Percentiles rank a stretch among this genome's conserved stretches.
Conservation (phyloP, 2,113 vertebrate genomes). For the Hemiprocne comata region DNA sequence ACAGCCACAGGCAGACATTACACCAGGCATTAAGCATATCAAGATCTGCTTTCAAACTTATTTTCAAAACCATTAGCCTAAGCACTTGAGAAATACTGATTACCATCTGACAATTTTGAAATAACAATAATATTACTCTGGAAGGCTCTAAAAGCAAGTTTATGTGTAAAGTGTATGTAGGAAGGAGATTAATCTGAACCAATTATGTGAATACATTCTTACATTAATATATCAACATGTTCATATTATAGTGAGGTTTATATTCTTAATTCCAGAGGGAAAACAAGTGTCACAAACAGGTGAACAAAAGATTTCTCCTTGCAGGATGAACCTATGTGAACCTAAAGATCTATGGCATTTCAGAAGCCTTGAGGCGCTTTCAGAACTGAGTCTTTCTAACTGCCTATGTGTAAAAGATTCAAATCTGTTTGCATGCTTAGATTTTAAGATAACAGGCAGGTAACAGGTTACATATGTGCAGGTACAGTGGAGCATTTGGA, state of each 20-base stretch:
- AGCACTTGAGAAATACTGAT: neutral
- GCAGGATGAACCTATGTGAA: fast-evolving
- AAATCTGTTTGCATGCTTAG: neutral
- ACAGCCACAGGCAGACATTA: neutral
- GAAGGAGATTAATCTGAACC: neutral
- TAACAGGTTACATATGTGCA: neutral
- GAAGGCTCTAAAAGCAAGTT: neutral
- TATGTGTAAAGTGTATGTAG: neutral
- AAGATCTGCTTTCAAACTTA: neutral
- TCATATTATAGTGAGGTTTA: neutral
- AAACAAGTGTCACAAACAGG: neutral
- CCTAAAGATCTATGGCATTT: neutral
- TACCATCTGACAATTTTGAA: neutral
- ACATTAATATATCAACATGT: neutral
- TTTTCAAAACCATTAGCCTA: neutral
- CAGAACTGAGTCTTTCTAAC: neutral
- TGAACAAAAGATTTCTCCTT: neutral
- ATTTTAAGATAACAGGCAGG: neutral
- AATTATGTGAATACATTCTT: neutral
- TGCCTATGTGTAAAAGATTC: fast-evolving
- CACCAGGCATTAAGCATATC: neutral
- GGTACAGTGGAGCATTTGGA: neutral
- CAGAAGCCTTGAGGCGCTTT: neutral
- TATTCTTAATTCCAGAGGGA: neutral
- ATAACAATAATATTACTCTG: neutral